A percentile compares a stretch with the other conserved stretches of the same genome.
These are phyloP conservation scores for Micromys minutus DNA, from an alignment of 2,113 vertebrate genomes.

Conservation along the genomic window DNA sequence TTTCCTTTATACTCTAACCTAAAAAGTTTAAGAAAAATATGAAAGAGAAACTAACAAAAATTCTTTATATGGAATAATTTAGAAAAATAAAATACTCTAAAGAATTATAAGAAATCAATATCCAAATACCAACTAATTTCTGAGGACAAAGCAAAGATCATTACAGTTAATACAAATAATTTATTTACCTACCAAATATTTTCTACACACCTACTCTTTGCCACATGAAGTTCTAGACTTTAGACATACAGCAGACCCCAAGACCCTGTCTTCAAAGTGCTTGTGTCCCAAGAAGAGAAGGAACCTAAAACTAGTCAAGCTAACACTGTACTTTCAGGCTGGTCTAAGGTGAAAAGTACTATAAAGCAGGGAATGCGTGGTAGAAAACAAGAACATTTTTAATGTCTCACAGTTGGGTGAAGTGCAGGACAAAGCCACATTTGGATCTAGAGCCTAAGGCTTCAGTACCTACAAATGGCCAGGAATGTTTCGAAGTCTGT, in stretches of 20 bases:
- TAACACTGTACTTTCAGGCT: not conserved
- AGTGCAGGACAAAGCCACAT: not conserved
- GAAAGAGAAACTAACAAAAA: not conserved
- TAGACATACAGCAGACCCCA: not conserved
- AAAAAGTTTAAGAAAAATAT: not conserved
- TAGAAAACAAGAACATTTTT: not conserved
- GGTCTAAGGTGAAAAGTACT: not conserved
- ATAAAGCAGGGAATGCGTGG: not conserved
- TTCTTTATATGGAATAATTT: not conserved
- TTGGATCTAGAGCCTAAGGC: not conserved
- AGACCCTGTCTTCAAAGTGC: not conserved
- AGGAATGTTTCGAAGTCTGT: not conserved
- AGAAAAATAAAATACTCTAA: not conserved
- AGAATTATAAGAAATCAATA: not conserved
- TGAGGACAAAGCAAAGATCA: not conserved
- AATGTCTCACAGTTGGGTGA: not conserved
- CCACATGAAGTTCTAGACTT: not conserved
- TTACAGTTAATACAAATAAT: not conserved
- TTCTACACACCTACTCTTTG: not conserved
- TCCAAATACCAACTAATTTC: not conserved
- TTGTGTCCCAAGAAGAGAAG: not conserved
- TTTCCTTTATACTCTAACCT: not conserved
- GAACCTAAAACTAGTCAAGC: not conserved
- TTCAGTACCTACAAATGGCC: not conserved
- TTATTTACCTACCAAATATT: not conserved